Percentiles rank a stretch among this genome's conserved stretches.
Evolutionary conservation across 2,797 vertebrate genomes (phyloP).

Genomic region (Hapalemur alaotrensis): DNA sequence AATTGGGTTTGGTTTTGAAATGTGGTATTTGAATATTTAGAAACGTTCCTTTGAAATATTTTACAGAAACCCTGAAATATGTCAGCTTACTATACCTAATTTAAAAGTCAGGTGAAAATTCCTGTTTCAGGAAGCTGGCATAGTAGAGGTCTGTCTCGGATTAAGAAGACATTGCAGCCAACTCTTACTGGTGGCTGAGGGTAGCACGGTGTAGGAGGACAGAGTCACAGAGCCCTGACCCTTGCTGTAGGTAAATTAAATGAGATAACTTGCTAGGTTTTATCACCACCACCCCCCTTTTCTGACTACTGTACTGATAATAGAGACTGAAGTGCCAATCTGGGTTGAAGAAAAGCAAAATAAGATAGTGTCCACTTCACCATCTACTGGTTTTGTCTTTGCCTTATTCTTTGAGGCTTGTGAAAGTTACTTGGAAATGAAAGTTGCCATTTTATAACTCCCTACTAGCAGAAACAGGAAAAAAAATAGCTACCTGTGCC

Average conservation of each 20-base stretch:
- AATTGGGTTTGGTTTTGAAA: constrained; percentile 49
- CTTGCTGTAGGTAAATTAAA: background rate
- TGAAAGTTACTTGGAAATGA: background rate
- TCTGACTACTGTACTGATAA: background rate
- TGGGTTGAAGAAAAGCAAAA: background rate
- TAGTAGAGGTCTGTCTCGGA: background rate
- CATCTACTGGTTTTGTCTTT: background rate
- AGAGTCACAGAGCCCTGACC: background rate
- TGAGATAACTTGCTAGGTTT: background rate
- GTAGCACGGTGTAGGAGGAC: background rate
- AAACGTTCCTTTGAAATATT: background rate
- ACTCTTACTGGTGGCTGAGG: too few species aligned
- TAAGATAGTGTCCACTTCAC: background rate
- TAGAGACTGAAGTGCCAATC: background rate
- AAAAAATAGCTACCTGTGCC: background rate
- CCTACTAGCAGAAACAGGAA: background rate
- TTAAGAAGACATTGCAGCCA: background rate
- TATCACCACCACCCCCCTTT: background rate
- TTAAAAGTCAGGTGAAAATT: background rate
- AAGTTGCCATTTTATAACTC: background rate
- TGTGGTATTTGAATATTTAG: constrained; percentile 29
- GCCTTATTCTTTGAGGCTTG: background rate
- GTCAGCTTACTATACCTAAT: background rate
- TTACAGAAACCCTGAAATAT: background rate
- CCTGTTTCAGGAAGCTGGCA: background rate